Base-by-base conservation (phyloP, 2,888 invertebrate genomes). In the Dyspetes luteomarginatus region DNA sequence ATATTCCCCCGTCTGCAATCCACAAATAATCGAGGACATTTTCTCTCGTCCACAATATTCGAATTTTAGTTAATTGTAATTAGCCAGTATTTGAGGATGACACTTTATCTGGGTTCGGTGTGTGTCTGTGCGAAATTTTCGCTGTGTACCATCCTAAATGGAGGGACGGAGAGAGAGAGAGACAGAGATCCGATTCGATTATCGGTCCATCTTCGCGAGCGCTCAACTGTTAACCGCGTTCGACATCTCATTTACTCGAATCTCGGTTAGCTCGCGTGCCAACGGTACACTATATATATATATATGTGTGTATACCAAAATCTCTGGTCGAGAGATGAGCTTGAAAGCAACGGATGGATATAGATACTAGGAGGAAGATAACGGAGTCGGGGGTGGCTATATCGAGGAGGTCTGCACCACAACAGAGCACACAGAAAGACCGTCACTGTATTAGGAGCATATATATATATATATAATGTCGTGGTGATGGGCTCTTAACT, bases 181-280 rank as follows among this genome's bases (percentile, higher is more conserved):
- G 69, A 22, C 45, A 60, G 82, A 67, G 48, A 60, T 58, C 75
- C 69, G 67, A 76, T 71, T 75, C 74, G 78, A 80, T 75, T 72
- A 72, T 71, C 72, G 75, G 69, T 76, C 71, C 75, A 78, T 74
- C 79, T 69, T 79, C 67, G 67, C 71, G 79, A 75, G 69, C 64
- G 68, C 50, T 74, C 64, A 50, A 41, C 74, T 50, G 69, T 74
- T 79, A 79, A 79, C 74, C 69, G 69, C 56, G 68, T 41, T 74
- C 69, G 79, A 74, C 79, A 69, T 79, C 79, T 74, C 79, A 74
- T 79, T 79, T 79, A 60, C 69, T 69, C 50, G 69, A 43, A 26
- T 26, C 69, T 65, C 48, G 43, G 41, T 15, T 56, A 58, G 12
- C 64, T 24, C 62, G 48, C 69, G 69, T 74, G 79, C 79, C 79